Conservation (phyloP, 2,888 invertebrate species). For the Amiota minor region DNA sequence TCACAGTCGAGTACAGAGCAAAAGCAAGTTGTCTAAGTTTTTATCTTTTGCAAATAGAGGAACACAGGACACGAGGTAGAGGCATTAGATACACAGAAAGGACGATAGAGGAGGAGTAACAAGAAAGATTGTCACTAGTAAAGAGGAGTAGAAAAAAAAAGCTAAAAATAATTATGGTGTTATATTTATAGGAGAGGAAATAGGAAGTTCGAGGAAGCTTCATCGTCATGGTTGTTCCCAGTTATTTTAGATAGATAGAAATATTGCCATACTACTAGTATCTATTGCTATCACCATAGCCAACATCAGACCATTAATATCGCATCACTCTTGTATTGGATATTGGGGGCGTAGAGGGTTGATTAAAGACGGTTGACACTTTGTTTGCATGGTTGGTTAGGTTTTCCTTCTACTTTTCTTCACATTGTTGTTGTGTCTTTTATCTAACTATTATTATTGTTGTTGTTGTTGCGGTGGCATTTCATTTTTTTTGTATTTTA, state of each 20-base stretch:
- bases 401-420: conserved; percentile 8
- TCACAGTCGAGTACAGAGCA: too few relatives aligned
- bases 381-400: neutral
- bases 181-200: too few relatives aligned
- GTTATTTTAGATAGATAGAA: too few relatives aligned
- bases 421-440: conserved; percentile 2
- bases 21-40: neutral
- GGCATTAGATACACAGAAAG: too few relatives aligned
- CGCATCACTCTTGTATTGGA: too few relatives aligned
- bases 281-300: too few relatives aligned
- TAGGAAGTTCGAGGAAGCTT: too few relatives aligned
- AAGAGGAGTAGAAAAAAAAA: neutral
- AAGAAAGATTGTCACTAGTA: too few relatives aligned
- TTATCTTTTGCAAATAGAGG: conserved; percentile 15
- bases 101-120: too few relatives aligned
- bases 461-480: neutral
- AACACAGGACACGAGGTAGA: neutral
- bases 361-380: conserved; percentile 15
- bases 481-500: neutral
- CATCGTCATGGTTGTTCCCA: too few relatives aligned
- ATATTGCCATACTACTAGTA: too few relatives aligned
- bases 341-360: conserved; percentile 1
- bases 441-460: neutral
- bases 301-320: too few relatives aligned
- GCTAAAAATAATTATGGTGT: conserved; percentile 27